Evolutionary conservation across 2,888 invertebrate genomes (phyloP), one percentile per base, ranked within the genome.

Genomic region (Tetramorium bicarinatum): DNA sequence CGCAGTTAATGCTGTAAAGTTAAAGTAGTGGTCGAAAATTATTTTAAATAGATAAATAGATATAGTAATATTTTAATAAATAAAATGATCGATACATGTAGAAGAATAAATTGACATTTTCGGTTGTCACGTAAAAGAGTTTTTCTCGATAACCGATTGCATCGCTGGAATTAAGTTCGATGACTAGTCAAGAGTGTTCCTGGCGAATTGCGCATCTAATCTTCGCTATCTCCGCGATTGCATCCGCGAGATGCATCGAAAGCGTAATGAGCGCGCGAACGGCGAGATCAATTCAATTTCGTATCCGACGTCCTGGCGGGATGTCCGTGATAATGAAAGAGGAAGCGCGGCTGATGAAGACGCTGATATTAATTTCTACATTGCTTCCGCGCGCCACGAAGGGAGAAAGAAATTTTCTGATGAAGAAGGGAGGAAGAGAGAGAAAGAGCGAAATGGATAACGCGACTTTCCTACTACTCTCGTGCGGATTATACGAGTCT

Each of bases 301-400:
- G 56, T 38, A 61, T 71, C 54, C 47, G 25, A 61, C 69, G 54
- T 44, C 29, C 59, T 15, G 41, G 54, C 52, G 41, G 54, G 41
- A 52, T 61, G 47, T 62, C 61, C 62, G 38, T 47, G 72, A 72
- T 83, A 79, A 72, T 72, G 83, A 83, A 71, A 83, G 79, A 79
- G 79, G 83, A 79, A 72, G 64, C 71, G 18, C 21, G 49, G 56
- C 44, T 72, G 83, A 81, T 64, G 62, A 38, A 44, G 75, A 47
- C 74, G 66, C 66, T 34, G 21, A 56, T 82, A 82, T 82, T 82
- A 82, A 75, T 82, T 64, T 82, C 82, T 75, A 18, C 52, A 54
- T 72, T 54, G 47, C 64, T 66, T 76, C 25, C 8, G 64, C 8
- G 64, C 18, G 52, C 25, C 18, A 8, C 41, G 59, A 61, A n/a